Conservation (phyloP, 92 coral and sea anemone species). For the Siderastrea radians region DNA sequence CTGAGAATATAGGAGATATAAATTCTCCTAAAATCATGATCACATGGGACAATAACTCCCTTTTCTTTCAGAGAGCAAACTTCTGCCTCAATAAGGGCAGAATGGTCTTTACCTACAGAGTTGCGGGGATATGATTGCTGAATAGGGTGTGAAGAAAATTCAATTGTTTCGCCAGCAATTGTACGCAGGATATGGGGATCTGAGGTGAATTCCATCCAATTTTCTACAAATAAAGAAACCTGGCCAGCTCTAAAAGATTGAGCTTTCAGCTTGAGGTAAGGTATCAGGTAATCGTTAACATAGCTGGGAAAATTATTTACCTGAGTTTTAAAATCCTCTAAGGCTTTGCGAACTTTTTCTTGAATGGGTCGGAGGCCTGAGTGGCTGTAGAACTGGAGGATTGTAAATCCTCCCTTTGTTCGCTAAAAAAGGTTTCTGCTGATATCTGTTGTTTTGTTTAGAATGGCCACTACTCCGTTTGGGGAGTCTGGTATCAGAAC, state of each 20-base stretch:
- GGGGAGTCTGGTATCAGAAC: conserved; percentile 1
- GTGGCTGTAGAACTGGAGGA: conserved; percentile 18
- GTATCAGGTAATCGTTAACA: too few relatives aligned
- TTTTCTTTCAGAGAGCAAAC: conserved; percentile 14
- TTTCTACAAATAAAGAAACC: conserved; percentile 14
- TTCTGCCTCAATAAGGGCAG: conserved; percentile 11
- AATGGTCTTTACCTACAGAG: conserved; percentile 25
- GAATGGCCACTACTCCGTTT: neutral
- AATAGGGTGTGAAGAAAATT: conserved; percentile 34
- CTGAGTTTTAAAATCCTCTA: conserved; percentile 30
- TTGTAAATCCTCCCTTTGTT: conserved; percentile 11
- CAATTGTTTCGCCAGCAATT: conserved; percentile 19
- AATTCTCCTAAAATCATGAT: conserved; percentile 44
- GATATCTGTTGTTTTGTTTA: conserved; percentile 1
- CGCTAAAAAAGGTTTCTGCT: conserved; percentile 8
- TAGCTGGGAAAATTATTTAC: too few relatives aligned
- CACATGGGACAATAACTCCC: conserved; percentile 40
- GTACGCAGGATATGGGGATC: neutral
- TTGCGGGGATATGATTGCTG: conserved; percentile 49
- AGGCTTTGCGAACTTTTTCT: conserved; percentile 25
- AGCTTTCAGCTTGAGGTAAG: too few relatives aligned
- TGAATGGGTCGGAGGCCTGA: conserved; percentile 16
- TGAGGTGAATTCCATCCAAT: conserved; percentile 23
- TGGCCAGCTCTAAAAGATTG: too few relatives aligned
- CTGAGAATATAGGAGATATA: conserved; percentile 67